Base-by-base conservation (phyloP, 2,113 vertebrate species). In the Osmerus eperlanus region DNA sequence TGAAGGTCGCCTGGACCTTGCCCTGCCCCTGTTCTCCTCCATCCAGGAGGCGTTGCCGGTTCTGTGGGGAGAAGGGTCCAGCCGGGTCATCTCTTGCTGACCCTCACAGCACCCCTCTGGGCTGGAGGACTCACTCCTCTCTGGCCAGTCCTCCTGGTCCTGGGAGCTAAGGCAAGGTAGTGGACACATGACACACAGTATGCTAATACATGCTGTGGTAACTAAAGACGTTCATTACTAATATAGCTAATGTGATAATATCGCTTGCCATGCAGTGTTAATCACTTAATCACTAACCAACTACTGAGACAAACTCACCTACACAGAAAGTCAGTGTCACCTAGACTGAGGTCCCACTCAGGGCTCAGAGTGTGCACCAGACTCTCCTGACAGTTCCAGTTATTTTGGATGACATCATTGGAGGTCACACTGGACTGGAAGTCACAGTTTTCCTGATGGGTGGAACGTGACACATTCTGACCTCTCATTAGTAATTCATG, bases 311-410 rank as follows among this genome's bases (percentile, higher is more conserved):
- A 13, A 11, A 11, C n/a, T 84, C 80, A 96, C 95, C 94, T 79
- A 82, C 92, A 82, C 0, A 86, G 74, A 71, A 72, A 88, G 73
- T 92, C 91, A 1, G 83, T 85, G n/a, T 83, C 81, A 61, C 88
- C 89, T 76, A 89, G 88, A 47, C 89, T 91, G 1, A 92, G 87
- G 84, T 92, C 92, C 51, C 90, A 90, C 80, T 87, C 83, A 0
- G 92, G 91, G 73, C 90, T 88, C 77, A 91, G 78, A 73, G 92
- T 88, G 56, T 73, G 71, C 16, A 89, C 84, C 2, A 84, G 80
- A 0, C 90, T 85, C 3, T 92, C 91, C 78, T 88, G 87, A 32
- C 86, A 89, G 25, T 69, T 86, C 87, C 7, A 88, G 62, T 0
- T 53, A 58, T 67, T 82, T 53, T 64, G 83, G 78, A 76, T 2